Base-by-base conservation (phyloP, 2,113 vertebrate species). In the Strix aluco region DNA sequence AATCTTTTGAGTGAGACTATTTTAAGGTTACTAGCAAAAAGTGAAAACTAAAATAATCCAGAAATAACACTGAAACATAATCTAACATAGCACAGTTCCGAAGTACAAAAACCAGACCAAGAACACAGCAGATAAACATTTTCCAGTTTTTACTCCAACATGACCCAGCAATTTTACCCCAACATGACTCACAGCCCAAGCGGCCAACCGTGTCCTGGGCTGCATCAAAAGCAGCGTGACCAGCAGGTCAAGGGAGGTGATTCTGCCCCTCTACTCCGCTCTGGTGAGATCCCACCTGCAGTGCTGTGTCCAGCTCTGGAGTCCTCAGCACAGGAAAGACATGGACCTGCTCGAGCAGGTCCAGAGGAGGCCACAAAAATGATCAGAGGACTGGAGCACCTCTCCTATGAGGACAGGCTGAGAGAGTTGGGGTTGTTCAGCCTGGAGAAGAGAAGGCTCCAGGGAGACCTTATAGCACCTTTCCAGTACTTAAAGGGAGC, bases 231-330 rank as follows among this genome's bases (percentile, higher is more conserved):
- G 19, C 2, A 55, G 11, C 0, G 0, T 10, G 36, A 11, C 15
- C 74, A 58, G 27, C 42, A 73, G 54, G 19, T 12, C 3, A 0
- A 69, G 36, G 25, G 58, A 72, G 46, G 19, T 7, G 18, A 32
- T 40, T 66, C 38, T 58, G 3, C 32, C 12, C 12, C n/a, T 72
- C 66, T 71, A 2, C 59, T n/a, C 23, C 2, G 3, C 52, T 55
- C 46, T 49, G 1, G 1, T 38, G 30, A 73, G 54, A 73, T 13
- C 18, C 4, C 40, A 59, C 73, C 23, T 34, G 59, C 6, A 74
- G 47, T 51, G 20, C 11, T 38, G 13, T 0, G 0, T 36, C 13
- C 42, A 52, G 42, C 34, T 52, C 11, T 52, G 27, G 29, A 3
- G 29, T 4, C 18, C 15, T 7, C 57, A 94, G 44, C 42, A 65